Conservation (phyloP, 2,797 vertebrate species). For the Odontamblyopus lacepedii region DNA sequence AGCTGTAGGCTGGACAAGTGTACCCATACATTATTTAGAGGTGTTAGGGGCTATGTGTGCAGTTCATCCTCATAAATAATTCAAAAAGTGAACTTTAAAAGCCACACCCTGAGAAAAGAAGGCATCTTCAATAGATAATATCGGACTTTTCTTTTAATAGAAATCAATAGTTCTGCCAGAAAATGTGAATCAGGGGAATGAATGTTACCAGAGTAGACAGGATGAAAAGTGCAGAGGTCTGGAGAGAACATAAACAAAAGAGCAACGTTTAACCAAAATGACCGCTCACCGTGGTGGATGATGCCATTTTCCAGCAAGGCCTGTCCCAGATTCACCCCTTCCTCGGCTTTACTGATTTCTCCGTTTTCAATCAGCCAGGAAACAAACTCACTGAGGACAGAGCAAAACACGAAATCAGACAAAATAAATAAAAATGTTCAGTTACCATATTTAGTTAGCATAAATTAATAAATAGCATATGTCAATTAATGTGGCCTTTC, state of each 20-base stretch:
- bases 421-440: neutral
- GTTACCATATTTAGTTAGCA: no score
- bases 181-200: slow-evolving; percentile 3
- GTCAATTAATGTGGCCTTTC: neutral
- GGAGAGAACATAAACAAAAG: neutral
- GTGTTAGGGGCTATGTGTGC: slow-evolving; percentile 19
- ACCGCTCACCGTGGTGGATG: slow-evolving; percentile 93
- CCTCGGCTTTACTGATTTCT: slow-evolving; percentile 96
- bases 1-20: slow-evolving; percentile 19
- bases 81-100: slow-evolving; percentile 30
- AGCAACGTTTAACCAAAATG: neutral
- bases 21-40: slow-evolving; percentile 44
- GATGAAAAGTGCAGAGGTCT: neutral
- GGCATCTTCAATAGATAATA: slow-evolving; percentile 9
- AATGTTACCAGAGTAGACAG: neutral
- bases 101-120: slow-evolving; percentile 20
- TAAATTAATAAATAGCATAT: neutral
- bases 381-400: slow-evolving; percentile 90
- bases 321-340: slow-evolving; percentile 97
- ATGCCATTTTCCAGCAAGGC: slow-evolving; percentile 97
- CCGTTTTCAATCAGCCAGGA: slow-evolving; percentile 95
- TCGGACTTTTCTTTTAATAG: neutral
- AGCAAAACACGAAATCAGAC: slow-evolving; percentile 17
- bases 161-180: neutral
- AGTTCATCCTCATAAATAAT: slow-evolving; percentile 40